phyloP scores from a whole-genome alignment of 2,113 vertebrate species.

The Gallinago jamesoni region DNA sequence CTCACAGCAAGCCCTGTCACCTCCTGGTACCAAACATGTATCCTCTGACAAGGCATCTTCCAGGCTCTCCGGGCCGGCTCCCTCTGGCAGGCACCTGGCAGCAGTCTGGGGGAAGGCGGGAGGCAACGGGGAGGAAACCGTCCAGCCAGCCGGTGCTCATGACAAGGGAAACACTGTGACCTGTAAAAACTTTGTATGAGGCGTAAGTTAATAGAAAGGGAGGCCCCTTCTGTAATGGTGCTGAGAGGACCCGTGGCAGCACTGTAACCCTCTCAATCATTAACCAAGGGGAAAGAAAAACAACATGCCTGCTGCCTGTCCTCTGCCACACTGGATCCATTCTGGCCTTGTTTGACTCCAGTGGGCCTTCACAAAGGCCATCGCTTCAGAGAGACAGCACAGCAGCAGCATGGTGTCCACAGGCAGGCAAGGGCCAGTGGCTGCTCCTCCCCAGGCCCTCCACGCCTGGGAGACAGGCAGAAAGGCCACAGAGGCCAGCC shows the following conservation, averaged over 20 bases:
- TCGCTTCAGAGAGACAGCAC: rapidly evolving
- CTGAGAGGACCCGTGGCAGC: rapidly evolving
- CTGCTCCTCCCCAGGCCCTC: neutral
- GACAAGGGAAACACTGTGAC: rapidly evolving
- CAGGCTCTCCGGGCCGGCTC: neutral
- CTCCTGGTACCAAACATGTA: neutral
- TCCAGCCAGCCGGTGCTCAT: rapidly evolving
- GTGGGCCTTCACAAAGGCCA: neutral
- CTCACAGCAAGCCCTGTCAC: rapidly evolving
- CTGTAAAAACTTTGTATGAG: neutral
- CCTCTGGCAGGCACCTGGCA: neutral
- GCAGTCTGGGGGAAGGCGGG: rapidly evolving
- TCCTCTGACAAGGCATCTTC: neutral
- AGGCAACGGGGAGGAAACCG: rapidly evolving
- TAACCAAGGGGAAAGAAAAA: neutral
- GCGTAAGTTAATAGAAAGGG: rapidly evolving
- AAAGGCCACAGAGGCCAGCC: neutral
- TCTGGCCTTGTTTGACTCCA: rapidly evolving
- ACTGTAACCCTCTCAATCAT: neutral
- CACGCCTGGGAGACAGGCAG: rapidly evolving
- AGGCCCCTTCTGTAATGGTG: neutral
- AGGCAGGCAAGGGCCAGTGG: neutral
- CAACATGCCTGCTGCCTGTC: rapidly evolving
- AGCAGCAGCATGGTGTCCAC: rapidly evolving
- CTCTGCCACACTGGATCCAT: rapidly evolving